Evolutionary conservation across 1,140 invertebrate genomes (phyloP).

Genomic region (Microplitis mediator): DNA sequence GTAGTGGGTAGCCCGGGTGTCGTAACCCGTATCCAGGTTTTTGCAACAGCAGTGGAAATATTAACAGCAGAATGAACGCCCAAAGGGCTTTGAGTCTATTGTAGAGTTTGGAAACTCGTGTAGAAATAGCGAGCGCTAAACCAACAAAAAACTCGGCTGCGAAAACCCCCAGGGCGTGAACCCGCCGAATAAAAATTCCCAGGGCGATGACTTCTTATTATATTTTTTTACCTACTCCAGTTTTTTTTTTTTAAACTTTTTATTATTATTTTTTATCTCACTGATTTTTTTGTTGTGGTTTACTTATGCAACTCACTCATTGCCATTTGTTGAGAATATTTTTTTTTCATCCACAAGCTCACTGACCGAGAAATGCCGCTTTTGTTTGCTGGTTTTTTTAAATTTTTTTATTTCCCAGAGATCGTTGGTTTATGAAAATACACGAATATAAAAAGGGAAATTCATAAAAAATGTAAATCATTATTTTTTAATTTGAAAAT

Average conservation of each 20-base stretch:
- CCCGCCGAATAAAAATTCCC: not conserved
- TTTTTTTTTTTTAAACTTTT: not conserved
- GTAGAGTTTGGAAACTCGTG: no score
- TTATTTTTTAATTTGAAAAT: no score
- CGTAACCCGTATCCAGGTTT: not conserved
- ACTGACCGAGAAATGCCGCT: conserved; percentile 24
- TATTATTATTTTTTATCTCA: not conserved
- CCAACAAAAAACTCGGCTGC: no score
- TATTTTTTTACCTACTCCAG: conserved; percentile 3
- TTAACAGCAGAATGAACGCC: no score
- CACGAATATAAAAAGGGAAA: no score
- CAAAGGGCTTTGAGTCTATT: no score
- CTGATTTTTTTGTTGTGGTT: not conserved
- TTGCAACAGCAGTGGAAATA: no score
- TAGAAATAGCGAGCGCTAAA: no score
- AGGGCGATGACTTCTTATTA: conserved; percentile 15
- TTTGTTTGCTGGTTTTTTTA: not conserved
- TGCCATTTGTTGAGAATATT: not conserved
- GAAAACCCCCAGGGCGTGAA: not conserved
- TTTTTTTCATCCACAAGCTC: conserved; percentile 7
- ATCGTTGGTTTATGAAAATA: no score
- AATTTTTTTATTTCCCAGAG: not conserved
- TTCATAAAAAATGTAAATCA: no score
- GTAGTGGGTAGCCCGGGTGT: not conserved
- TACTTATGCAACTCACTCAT: not conserved